These are phyloP conservation scores for Nyleta sp. DNA, from an alignment of 2,888 invertebrate genomes.

Conservation along the genomic window DNA sequence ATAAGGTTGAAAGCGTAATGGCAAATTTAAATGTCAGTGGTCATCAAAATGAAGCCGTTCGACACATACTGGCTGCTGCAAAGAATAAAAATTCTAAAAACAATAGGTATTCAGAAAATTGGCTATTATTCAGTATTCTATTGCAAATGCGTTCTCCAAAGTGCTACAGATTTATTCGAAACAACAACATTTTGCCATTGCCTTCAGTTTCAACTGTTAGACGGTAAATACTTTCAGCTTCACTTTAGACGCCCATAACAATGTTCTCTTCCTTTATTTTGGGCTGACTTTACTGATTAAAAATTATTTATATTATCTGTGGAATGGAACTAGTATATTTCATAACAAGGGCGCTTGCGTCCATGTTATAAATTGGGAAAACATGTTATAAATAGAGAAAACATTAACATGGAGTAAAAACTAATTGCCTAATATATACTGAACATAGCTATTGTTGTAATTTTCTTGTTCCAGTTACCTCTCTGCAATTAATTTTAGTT, in stretches of 20 bases:
- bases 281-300: too few species aligned
- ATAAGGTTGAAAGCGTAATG: neutral
- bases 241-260: too few species aligned
- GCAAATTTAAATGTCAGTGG: neutral
- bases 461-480: constrained; percentile 31
- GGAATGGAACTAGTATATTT: too few species aligned
- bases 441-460: too few species aligned
- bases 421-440: too few species aligned
- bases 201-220: neutral
- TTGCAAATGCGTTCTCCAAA: constrained; percentile 7
- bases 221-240: neutral
- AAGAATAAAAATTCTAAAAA: neutral
- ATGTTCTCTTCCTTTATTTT: too few species aligned
- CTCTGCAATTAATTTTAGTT: constrained; percentile 10
- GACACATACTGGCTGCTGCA: constrained; percentile 1
- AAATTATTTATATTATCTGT: too few species aligned
- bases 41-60: neutral
- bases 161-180: constrained; percentile 2
- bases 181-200: neutral
- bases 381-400: too few species aligned
- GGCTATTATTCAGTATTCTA: constrained; percentile 3
- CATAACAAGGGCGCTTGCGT: too few species aligned
- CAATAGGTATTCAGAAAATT: constrained; percentile 3
- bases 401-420: too few species aligned
- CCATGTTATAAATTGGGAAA: too few species aligned